Evolutionary conservation across 2,888 invertebrate genomes (phyloP), one percentile per base, ranked within the genome.

Genomic region (Priocnemis perturbator): DNA sequence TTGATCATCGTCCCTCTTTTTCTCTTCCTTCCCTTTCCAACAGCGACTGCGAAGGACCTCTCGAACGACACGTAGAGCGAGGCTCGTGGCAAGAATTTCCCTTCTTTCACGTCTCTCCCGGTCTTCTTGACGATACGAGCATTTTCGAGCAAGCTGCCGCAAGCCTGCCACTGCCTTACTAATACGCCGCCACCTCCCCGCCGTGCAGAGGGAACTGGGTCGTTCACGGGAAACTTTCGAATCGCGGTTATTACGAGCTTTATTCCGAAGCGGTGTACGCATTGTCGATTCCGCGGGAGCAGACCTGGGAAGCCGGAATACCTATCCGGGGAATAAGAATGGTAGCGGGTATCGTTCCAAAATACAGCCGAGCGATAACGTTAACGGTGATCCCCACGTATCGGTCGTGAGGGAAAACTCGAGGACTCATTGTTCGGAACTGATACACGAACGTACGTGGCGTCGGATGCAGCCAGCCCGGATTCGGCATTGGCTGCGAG

Each of bases 301-400:
- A 64, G 60, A 64, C 37, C 20, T 11, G 47, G 63, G 56, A 65
- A 66, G 67, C 62, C 37, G 47, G 63, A 63, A 65, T 70, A 70
- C 62, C 37, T 52, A 74, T 69, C 56, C 64, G 48, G 9, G 53
- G 74, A 58, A 62, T 64, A 74, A 74, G 67, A 67, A 67, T 67
- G 64, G 57, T 55, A 11, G 3, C 11, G 59, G 56, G 52, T 53
- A 60, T 53, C 62, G 60, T 65, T 74, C 48, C 62, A n/a, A 30
- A 67, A 55, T 64, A 74, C 60, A 57, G 48, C 30, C 19, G n/a
- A 26, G 60, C 47, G 62, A 74, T 70, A 64, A 64, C 61, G 60
- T 65, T 64, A 45, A 26, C 66, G 55, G 47, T n/a, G 30, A 56
- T 57, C 17, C 21, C 14, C 52, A n/a, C 47, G 59, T 64, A 23